Evolutionary conservation across 2,888 invertebrate genomes (phyloP), one percentile per base, ranked within the genome.

Genomic region (Trachelus iudaicus): DNA sequence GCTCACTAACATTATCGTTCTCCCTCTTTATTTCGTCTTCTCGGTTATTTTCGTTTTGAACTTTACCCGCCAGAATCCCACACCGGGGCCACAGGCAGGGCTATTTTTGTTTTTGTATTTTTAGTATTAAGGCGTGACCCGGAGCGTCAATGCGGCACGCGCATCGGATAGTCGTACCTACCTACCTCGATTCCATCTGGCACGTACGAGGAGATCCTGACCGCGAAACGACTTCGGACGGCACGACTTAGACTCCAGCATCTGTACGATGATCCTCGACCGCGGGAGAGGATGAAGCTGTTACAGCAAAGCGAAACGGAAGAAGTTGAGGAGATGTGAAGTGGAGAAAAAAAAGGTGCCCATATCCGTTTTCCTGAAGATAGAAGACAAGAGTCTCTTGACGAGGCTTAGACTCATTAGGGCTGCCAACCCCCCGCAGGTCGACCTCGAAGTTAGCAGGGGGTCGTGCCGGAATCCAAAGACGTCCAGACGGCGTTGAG

Each of bases 371-470:
- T 71, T 34, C 71, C 31, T 34, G 23, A 56, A 23, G 56, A 56
- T 56, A 56, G 23, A 56, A 56, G 56, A 56, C 56, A 56, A 56
- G 56, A 56, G 56, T 23, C 23, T 40, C 83, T 84, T 81, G 85
- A 84, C 85, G 83, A 86, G 81, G 84, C 81, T 13, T 83, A 83
- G 88, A 82, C 86, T 89, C 89, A 89, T 91, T 90, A 89, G 87
- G 88, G 86, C 82, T 87, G 88, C 87, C 89, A 89, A 87, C 86
- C 87, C 85, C 89, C 89, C 86, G 89, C 85, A 80, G 88, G 84
- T 87, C 82, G 85, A 86, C 89, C 87, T 89, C 87, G 82, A 84
- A 81, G 81, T 76, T 87, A 87, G 82, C 85, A 80, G 87, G 87
- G 85, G 85, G 86, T 84, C 84, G 83, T 79, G 83, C 83, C 84